These are phyloP conservation scores for Laspeyria flexula DNA, from an alignment of 2,888 invertebrate genomes.

Conservation along the genomic window DNA sequence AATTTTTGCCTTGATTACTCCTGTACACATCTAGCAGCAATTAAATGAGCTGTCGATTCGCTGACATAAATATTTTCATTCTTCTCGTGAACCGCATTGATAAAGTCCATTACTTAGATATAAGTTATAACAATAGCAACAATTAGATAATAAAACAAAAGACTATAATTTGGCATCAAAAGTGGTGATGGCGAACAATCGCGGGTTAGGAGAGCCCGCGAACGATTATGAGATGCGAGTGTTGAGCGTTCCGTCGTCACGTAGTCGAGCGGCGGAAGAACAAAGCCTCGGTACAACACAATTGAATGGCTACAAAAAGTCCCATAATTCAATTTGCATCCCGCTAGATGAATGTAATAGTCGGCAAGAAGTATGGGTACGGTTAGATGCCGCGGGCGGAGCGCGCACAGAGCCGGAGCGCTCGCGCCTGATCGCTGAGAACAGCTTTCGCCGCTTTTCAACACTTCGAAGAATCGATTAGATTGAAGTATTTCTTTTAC, in stretches of 20 bases:
- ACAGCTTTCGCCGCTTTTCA: constrained; percentile 83
- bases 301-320: constrained; percentile 82
- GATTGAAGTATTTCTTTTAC: constrained; percentile 65
- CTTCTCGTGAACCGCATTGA: constrained; percentile 52
- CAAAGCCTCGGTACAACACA: constrained; percentile 79
- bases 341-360: constrained; percentile 81
- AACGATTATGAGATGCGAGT: constrained; percentile 76
- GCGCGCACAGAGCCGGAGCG: constrained; percentile 61
- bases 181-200: constrained; percentile 75
- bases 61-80: constrained; percentile 40
- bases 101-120: constrained; percentile 65
- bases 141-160: constrained; percentile 83
- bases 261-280: constrained; percentile 77
- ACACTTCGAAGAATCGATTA: constrained; percentile 84
- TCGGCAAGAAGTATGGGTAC: constrained; percentile 70
- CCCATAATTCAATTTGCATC: constrained; percentile 86
- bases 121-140: constrained; percentile 79
- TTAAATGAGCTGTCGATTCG: neutral
- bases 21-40: neutral
- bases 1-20: too few species aligned
- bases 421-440: constrained; percentile 61
- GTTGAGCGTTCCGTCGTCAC: constrained; percentile 81
- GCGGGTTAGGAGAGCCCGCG: constrained; percentile 60
- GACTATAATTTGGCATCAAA: constrained; percentile 79
- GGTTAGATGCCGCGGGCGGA: constrained; percentile 71